Evolutionary conservation across 2,888 invertebrate genomes (phyloP), one percentile per base, ranked within the genome.

Genomic region (Scaptomyza caliginosa): DNA sequence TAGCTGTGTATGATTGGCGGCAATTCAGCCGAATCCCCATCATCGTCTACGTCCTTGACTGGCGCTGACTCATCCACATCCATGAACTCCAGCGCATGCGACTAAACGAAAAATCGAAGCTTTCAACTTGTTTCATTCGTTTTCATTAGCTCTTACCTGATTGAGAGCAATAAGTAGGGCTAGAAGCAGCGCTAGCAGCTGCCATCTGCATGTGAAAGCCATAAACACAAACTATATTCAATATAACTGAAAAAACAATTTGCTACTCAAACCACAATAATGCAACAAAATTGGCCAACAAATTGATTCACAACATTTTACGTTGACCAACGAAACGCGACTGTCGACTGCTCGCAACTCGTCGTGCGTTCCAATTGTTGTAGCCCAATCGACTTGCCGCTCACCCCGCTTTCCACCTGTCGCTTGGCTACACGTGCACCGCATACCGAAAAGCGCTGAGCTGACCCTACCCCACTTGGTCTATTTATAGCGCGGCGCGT

Each of bases 401-500:
- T 1, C 17, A 8, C 17, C 16, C 19, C 11, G 6, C 13, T n/a
- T 7, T 11, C 11, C 36, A 43, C 58, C 58, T 43, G 28, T 30
- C n/a, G 46, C 39, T 62, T 50, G 64, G 49, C 55, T 52, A 50
- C 68, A 80, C 86, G 86, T 80, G 84, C 51, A 52, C 51, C 64
- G 80, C 79, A 83, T 80, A 79, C 64, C 63, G 38, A 76, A 66
- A 54, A 58, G 57, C 50, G 16, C 5, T 39, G 24, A 50, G 51
- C 40, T 72, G 70, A 72, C 72, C 66, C 72, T 38, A 67, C 57
- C 21, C 2, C 55, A 36, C 13, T 62, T 55, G 43, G 52, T 67
- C 68, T 80, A 86, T 80, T 76, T 86, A 73, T 80, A 80, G 81
- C 58, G 34, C 26, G 30, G 23, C 54, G 68, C 77, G 80, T 77